A percentile compares a stretch with the other conserved stretches of the same genome.
Evolutionary conservation across 2,797 vertebrate species (phyloP).

Genomic region (Spinibarbus caldwelli): DNA sequence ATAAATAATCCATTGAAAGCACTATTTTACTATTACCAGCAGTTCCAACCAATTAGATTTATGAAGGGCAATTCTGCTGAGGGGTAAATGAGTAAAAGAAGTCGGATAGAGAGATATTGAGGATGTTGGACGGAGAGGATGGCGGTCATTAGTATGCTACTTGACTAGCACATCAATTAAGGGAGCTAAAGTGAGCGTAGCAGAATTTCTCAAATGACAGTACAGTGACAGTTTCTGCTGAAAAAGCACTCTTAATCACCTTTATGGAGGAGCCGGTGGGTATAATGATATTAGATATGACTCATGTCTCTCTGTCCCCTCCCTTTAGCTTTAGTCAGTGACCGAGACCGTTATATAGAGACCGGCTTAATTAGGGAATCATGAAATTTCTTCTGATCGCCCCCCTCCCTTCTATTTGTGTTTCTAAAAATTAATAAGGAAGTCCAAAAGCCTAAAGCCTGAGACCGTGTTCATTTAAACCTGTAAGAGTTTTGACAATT

Average conservation of each 20-base stretch:
- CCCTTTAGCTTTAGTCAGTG: neutral
- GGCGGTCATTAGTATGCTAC: neutral
- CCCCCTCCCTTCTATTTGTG: neutral
- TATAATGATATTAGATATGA: slow-evolving; percentile 51
- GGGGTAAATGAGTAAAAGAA: neutral
- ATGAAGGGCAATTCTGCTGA: neutral
- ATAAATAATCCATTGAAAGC: neutral
- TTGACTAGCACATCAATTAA: slow-evolving; percentile 3
- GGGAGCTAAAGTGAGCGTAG: neutral
- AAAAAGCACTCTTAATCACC: slow-evolving; percentile 55
- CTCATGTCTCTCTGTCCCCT: slow-evolving; percentile 32
- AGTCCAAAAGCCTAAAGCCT: neutral
- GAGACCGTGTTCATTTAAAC: neutral
- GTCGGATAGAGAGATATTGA: neutral
- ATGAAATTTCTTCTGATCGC: neutral
- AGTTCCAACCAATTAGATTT: neutral
- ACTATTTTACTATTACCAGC: neutral
- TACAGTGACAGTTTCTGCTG: slow-evolving; percentile 26
- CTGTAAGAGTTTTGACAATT: neutral
- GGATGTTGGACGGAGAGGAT: neutral
- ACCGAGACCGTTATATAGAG: neutral
- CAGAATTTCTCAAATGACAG: slow-evolving; percentile 23
- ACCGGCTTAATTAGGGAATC: neutral
- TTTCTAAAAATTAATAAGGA: neutral
- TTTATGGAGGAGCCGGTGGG: slow-evolving; percentile 41